phyloP scores from a whole-genome alignment of 2,797 vertebrate genomes.

The Girardinus metallicus region DNA sequence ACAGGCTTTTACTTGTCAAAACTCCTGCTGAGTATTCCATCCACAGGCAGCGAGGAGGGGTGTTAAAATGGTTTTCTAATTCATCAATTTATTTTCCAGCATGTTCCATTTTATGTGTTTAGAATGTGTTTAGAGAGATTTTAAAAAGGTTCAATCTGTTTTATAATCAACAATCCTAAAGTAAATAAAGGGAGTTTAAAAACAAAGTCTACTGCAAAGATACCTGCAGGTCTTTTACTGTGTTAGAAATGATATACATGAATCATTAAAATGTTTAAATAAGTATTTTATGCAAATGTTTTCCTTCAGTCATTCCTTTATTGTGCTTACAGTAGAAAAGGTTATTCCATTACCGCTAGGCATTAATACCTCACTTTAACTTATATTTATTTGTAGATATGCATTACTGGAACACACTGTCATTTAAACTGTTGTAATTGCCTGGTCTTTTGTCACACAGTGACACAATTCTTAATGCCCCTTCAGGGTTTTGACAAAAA shows the following conservation, averaged over 20 bases:
- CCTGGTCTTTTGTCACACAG: neutral
- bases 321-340: neutral
- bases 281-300: neutral
- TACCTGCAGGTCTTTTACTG: neutral
- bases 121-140: conserved; percentile 55
- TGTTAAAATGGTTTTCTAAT: conserved; percentile 64
- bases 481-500: neutral
- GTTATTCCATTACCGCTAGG: neutral
- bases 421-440: neutral
- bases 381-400: neutral
- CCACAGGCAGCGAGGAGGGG: conserved; percentile 41
- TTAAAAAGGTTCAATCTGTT: conserved; percentile 36
- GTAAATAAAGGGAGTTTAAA: conserved; percentile 20
- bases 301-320: neutral
- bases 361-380: neutral
- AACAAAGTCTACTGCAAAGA: conserved; percentile 5
- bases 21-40: conserved; percentile 50
- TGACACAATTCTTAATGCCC: neutral
- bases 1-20: conserved; percentile 63
- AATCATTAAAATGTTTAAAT: neutral
- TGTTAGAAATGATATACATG: neutral
- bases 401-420: neutral
- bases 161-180: conserved; percentile 35
- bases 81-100: conserved; percentile 55
- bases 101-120: conserved; percentile 31